Base-by-base conservation (phyloP, 92 coral and sea anemone genomes). In the Isaurus tuberculatus region DNA sequence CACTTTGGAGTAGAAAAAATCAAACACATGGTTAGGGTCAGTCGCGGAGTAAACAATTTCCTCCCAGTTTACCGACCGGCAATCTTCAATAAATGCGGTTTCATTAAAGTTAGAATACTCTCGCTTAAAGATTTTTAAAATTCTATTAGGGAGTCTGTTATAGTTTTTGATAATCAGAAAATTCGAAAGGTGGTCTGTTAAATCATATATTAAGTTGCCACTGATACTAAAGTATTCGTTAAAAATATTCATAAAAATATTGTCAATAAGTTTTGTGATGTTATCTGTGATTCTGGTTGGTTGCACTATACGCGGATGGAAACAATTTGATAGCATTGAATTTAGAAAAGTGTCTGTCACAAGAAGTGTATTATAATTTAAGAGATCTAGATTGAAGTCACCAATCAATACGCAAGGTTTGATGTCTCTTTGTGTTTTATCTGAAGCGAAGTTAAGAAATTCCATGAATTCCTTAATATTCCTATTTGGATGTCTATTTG, bases 181-280 rank as follows among this genome's bases (percentile, higher is more conserved):
- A 69, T 88, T 87, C 26, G 91, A 89, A 28, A 88, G 58, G 72
- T 88, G 95, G 51, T 92, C 90, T 14, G 87, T 79, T 11, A 91
- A 75, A 65, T 91, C 91, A 88, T 82, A 85, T 22, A 87, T 33
- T 44, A 91, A n/a, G 75, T 87, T 88, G 32, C 90, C 91, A 91
- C 94, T 91, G 19, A 85, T 84, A 11, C 87, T 85, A 65, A 83
- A 80, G 49, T 81, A 77, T 15, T 46, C 82, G 27, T 36, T 16
- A 19, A 85, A 17, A 3, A 88, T 86, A 51, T 90, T 86, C 34
- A 90, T 57, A 75, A 88, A 91, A 65, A 91, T 88, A 73, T 91
- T 88, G 75, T 91, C 94, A 55, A 88, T 91, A 43, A 87, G 58
- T 10, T 88, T 87, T 70, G 86, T 81, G 19, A 89, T 83, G 33